Percentiles rank a stretch among this genome's conserved stretches.
Evolutionary conservation across 92 coral and sea anemone species (phyloP).

Genomic region (Palythoa caribaeorum): DNA sequence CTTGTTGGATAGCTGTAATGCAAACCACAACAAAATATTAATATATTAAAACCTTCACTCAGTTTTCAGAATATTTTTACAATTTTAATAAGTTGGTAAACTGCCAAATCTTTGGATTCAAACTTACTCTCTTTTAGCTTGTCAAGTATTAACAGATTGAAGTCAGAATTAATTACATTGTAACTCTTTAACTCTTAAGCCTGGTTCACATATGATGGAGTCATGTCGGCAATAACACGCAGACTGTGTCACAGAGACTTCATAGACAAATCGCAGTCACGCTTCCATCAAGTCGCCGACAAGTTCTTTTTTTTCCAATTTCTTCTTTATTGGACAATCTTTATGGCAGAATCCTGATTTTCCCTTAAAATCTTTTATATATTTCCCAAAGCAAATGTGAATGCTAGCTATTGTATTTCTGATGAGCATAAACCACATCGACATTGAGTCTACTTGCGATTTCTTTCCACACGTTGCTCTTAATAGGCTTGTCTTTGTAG

Average conservation of each 20-base stretch:
- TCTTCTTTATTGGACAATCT: not conserved
- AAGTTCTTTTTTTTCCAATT: not conserved
- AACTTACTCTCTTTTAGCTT: no score
- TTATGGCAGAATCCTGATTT: not conserved
- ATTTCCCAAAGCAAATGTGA: conserved; percentile 11
- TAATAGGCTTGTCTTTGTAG: conserved; percentile 4
- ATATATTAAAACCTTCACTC: no score
- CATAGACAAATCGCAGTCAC: conserved; percentile 8
- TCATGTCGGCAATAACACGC: conserved; percentile 6
- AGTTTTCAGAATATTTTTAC: no score
- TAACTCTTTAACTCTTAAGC: no score
- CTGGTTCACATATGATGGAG: no score
- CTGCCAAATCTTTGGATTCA: no score
- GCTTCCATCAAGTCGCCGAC: conserved; percentile 6
- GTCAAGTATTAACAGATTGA: no score
- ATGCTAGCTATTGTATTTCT: not conserved
- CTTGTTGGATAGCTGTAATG: no score
- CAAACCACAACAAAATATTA: no score
- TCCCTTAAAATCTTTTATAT: conserved; percentile 14
- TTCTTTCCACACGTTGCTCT: conserved; percentile 20
- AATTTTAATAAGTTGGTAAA: no score
- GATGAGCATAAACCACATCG: not conserved
- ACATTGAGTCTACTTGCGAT: not conserved
- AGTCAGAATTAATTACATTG: no score
- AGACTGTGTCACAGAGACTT: conserved; percentile 11